A percentile compares a stretch with the other conserved stretches of the same genome.
phyloP scores from a whole-genome alignment of 2,888 invertebrate species.

The Baronia brevicornis region DNA sequence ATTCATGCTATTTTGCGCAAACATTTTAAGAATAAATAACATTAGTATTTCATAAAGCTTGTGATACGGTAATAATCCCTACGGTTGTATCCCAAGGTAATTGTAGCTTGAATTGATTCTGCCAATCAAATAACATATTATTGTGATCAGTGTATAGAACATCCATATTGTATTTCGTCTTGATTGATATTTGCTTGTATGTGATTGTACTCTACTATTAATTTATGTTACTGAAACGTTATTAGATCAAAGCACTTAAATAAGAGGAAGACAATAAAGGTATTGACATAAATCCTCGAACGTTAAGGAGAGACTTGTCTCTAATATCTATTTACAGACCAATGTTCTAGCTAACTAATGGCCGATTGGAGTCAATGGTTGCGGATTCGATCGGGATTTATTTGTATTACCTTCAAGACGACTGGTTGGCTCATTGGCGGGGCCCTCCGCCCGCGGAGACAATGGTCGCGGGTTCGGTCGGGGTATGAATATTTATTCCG shows the following conservation, averaged over 20 bases:
- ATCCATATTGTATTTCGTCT: slow-evolving; percentile 14
- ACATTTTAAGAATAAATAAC: too few species aligned
- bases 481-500: too few species aligned
- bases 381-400: slow-evolving; percentile 1
- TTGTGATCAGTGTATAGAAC: slow-evolving; percentile 10
- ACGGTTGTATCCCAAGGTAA: slow-evolving; percentile 10
- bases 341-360: too few species aligned
- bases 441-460: too few species aligned
- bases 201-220: slow-evolving; percentile 10
- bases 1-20: too few species aligned
- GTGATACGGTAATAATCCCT: slow-evolving; percentile 8
- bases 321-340: too few species aligned
- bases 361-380: too few species aligned
- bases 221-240: slow-evolving; percentile 13
- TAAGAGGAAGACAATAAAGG: slow-evolving; percentile 7
- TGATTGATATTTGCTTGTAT: slow-evolving; percentile 10
- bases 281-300: slow-evolving; percentile 5
- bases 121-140: slow-evolving; percentile 14
- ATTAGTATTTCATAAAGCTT: too few species aligned
- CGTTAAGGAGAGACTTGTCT: slow-evolving; percentile 1
- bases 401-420: neutral
- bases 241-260: slow-evolving; percentile 10
- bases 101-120: slow-evolving; percentile 11
- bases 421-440: too few species aligned
- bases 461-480: too few species aligned